These are phyloP conservation scores for Lucilia sericata DNA, from an alignment of 1,140 invertebrate genomes.

Conservation along the genomic window DNA sequence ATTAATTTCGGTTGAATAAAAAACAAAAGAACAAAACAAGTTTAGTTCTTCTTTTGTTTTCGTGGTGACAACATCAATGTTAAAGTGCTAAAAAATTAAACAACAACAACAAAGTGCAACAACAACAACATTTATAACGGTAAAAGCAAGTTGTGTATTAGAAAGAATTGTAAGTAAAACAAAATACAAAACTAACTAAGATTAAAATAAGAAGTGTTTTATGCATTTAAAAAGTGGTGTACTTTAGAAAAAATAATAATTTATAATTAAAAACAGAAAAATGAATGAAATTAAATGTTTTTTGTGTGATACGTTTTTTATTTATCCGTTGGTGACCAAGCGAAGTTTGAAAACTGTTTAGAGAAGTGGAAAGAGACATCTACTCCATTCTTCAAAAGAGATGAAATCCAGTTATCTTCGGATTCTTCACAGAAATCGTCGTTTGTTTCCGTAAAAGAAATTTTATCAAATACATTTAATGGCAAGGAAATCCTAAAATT, in stretches of 20 bases:
- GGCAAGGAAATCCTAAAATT: neutral
- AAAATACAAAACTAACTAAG: too few relatives aligned
- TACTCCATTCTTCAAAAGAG: too few relatives aligned
- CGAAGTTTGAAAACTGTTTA: neutral
- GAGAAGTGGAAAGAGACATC: too few relatives aligned
- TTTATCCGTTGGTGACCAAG: slow-evolving; percentile 1
- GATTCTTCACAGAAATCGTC: neutral
- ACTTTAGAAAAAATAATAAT: too few relatives aligned
- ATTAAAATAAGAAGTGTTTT: too few relatives aligned
- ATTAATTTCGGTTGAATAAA: neutral
- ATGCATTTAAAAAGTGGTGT: too few relatives aligned
- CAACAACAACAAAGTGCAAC: neutral
- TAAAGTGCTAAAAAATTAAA: neutral
- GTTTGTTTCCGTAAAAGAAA: neutral
- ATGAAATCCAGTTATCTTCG: neutral
- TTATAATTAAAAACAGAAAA: too few relatives aligned
- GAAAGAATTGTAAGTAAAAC: too few relatives aligned
- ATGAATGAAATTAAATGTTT: too few relatives aligned
- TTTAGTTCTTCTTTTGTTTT: neutral
- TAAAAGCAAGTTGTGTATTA: too few relatives aligned
- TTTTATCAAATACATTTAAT: neutral
- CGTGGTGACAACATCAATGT: neutral
- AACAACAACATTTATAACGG: too few relatives aligned
- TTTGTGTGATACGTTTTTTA: too few relatives aligned
- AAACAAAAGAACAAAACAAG: neutral